A percentile compares a stretch with the other conserved stretches of the same genome.
These are phyloP conservation scores for Sanderia malayensis DNA, from an alignment of 30 jellyfish, hydroid and myxozoan species.

Conservation along the genomic window DNA sequence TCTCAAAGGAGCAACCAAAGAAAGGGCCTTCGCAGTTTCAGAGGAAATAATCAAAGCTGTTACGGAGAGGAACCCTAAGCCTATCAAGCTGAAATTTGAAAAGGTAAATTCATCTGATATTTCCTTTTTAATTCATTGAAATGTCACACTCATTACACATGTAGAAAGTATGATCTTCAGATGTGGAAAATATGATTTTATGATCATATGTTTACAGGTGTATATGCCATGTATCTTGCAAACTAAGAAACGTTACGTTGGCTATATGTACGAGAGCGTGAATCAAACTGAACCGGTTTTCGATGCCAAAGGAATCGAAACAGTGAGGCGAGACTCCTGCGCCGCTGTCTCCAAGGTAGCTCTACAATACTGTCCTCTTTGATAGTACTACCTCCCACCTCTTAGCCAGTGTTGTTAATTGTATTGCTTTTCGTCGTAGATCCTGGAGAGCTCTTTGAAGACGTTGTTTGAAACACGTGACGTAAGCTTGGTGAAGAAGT, in stretches of 20 bases:
- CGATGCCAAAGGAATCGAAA: constrained; percentile 97
- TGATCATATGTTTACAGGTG: no score
- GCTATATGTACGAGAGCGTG: constrained; percentile 88
- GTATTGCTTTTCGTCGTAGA: constrained; percentile 39
- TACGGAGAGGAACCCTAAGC: constrained; percentile 89
- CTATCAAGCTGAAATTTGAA: constrained; percentile 88
- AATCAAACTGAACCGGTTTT: constrained; percentile 85
- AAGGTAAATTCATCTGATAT: constrained; percentile 39
- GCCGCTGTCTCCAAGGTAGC: constrained; percentile 93
- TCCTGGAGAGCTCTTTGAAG: constrained; percentile 74
- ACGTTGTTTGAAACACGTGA: constrained; percentile 84
- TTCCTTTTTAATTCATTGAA: no score
- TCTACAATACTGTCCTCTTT: no score
- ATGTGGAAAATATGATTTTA: no score
- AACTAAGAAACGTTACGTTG: constrained; percentile 93
- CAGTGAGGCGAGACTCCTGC: constrained; percentile 93
- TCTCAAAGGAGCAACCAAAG: constrained; percentile 91
- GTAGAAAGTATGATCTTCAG: no score
- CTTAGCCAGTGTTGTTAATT: no score
- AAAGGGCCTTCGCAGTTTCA: constrained; percentile 82
- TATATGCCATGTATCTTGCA: constrained; percentile 92
- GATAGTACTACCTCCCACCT: no score
- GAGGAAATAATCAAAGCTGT: constrained; percentile 78
- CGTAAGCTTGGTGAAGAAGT: constrained; percentile 70
- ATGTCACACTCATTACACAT: no score